Conservation (phyloP, 1,140 invertebrate genomes). For the Drosophila fuyamai region DNA sequence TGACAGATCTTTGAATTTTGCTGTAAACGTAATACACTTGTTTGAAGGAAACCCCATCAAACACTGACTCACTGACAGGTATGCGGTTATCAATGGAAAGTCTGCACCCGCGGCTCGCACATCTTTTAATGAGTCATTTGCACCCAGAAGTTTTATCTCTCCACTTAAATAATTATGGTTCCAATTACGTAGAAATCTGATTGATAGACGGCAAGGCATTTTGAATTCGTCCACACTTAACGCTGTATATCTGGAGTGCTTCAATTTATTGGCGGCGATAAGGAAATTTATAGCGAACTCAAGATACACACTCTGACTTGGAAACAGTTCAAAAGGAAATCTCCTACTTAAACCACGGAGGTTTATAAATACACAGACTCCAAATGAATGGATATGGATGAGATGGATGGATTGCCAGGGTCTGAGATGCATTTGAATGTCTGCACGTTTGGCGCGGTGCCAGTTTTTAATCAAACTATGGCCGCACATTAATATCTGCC, state of each 20-base stretch:
- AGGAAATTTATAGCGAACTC: constrained; percentile 2
- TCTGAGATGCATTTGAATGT: constrained; percentile 64
- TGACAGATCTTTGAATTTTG: neutral
- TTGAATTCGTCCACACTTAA: constrained; percentile 14
- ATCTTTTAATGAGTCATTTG: constrained; percentile 29
- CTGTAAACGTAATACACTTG: neutral
- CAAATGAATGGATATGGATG: constrained; percentile 56
- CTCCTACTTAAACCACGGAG: constrained; percentile 6
- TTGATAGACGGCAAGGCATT: constrained; percentile 29
- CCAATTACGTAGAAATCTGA: constrained; percentile 18
- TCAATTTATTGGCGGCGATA: constrained; percentile 23
- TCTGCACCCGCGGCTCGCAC: neutral
- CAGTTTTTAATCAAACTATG: constrained; percentile 82
- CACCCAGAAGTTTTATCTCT: constrained; percentile 5
- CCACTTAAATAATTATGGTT: constrained; percentile 2
- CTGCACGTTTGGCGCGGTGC: constrained; percentile 58
- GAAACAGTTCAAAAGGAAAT: constrained; percentile 4
- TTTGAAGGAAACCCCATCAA: constrained; percentile 16
- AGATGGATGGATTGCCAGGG: constrained; percentile 74
- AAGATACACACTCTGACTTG: neutral
- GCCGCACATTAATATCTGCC: constrained; percentile 79
- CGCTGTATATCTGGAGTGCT: constrained; percentile 9
- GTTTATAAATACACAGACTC: constrained; percentile 44
- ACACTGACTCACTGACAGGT: constrained; percentile 11
- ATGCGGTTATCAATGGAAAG: constrained; percentile 23